Evolutionary conservation across 2,888 invertebrate species (phyloP).

Genomic region (Psococerastis gibbosa): DNA sequence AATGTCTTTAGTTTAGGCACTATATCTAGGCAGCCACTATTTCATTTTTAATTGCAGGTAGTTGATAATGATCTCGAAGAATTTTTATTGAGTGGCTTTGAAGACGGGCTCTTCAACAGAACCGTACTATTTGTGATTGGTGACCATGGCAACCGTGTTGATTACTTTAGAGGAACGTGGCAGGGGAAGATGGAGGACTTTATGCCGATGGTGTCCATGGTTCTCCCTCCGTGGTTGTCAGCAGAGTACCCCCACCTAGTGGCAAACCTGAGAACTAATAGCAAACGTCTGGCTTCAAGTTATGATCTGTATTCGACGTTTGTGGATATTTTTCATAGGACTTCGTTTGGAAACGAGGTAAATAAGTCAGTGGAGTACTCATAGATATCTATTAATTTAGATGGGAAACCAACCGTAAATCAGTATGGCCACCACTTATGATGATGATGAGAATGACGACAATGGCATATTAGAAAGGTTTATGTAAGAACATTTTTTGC

Average conservation of each 20-base stretch:
- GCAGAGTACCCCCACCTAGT: conserved; percentile 16
- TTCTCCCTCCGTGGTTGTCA: conserved; percentile 18
- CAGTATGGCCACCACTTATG: too few species aligned
- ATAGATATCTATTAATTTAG: too few species aligned
- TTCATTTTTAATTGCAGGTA: too few species aligned
- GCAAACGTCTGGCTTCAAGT: conserved; percentile 16
- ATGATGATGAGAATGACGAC: too few species aligned
- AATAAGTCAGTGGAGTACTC: too few species aligned
- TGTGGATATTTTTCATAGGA: conserved; percentile 16
- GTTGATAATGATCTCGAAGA: conserved; percentile 19
- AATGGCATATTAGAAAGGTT: too few species aligned
- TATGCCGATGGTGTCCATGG: conserved; percentile 21
- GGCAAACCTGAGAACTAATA: conserved; percentile 14
- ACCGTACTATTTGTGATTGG: conserved; percentile 20
- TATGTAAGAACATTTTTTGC: too few species aligned
- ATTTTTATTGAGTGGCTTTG: conserved; percentile 17
- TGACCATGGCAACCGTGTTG: conserved; percentile 21
- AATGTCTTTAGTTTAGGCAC: conserved; percentile 12
- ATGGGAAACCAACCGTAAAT: conserved; percentile 6
- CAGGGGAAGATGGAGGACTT: conserved; percentile 20
- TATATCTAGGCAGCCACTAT: too few species aligned
- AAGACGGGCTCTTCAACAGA: conserved; percentile 18
- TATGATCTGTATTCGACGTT: conserved; percentile 18
- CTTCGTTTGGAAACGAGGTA: too few species aligned
- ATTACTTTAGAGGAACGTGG: conserved; percentile 19